Evolutionary conservation across 2,797 vertebrate species (phyloP).

Genomic region (Alca torda): DNA sequence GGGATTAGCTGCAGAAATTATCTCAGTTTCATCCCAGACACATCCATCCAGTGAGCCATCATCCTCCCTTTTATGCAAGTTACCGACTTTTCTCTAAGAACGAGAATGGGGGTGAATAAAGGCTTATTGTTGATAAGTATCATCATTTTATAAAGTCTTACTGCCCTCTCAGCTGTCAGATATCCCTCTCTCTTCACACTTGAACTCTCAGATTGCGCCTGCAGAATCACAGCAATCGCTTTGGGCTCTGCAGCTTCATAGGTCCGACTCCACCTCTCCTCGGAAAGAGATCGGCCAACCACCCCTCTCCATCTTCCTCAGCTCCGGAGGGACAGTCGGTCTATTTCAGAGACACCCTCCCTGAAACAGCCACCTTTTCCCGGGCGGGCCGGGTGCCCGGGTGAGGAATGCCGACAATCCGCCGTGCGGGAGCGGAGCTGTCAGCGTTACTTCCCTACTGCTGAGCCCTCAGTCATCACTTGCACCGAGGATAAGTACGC

Average conservation of each 20-base stretch:
- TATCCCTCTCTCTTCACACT: not conserved
- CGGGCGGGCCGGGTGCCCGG: constrained; percentile 66
- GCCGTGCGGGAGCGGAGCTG: constrained; percentile 63
- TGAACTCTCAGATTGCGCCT: not conserved
- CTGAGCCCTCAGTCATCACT: constrained; percentile 68
- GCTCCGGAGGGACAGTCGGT: not conserved
- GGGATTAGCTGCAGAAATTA: not conserved
- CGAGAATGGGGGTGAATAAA: rapidly evolving
- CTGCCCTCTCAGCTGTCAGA: not conserved
- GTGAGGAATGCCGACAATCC: constrained; percentile 77
- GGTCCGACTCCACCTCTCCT: not conserved
- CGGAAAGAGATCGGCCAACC: not conserved
- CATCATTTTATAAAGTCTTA: not conserved
- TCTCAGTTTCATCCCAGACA: not conserved
- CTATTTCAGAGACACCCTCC: constrained; percentile 16
- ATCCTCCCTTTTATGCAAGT: not conserved
- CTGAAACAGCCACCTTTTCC: constrained; percentile 55
- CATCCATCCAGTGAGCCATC: not conserved
- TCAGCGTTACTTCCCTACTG: constrained; percentile 72
- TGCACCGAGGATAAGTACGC: constrained; percentile 40
- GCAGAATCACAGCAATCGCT: rapidly evolving
- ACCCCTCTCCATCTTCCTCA: not conserved
- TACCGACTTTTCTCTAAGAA: not conserved
- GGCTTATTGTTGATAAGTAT: not conserved
- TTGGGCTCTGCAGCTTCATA: not conserved